phyloP scores from a whole-genome alignment of 2,113 vertebrate species.

The Chionis minor region DNA sequence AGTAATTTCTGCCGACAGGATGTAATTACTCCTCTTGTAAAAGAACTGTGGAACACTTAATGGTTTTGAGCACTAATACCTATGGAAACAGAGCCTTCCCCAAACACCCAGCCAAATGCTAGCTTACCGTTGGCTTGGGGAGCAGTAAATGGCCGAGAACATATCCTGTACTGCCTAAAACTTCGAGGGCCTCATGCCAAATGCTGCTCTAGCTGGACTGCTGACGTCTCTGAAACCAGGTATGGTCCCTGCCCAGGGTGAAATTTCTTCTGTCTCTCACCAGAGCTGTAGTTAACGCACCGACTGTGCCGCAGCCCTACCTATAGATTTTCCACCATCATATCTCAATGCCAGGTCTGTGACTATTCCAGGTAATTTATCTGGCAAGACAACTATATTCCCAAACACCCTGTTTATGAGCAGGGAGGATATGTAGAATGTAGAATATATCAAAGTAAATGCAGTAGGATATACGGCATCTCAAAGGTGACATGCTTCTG shows the following conservation, averaged over 20 bases:
- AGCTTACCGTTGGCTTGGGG: not conserved
- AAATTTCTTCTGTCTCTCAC: not conserved
- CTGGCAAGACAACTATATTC: not conserved
- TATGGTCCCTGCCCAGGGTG: not conserved
- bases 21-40: constrained; percentile 50
- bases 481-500: not conserved
- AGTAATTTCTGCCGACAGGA: constrained; percentile 48
- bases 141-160: not conserved
- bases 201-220: not conserved
- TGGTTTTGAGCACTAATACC: constrained; percentile 17
- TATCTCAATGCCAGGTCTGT: not conserved
- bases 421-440: not conserved
- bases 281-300: not conserved
- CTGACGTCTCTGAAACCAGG: not conserved
- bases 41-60: constrained; percentile 49
- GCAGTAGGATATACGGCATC: not conserved
- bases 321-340: not conserved
- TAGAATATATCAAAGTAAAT: not conserved
- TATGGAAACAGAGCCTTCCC: constrained; percentile 38
- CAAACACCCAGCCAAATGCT: not conserved
- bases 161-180: not conserved
- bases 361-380: not conserved
- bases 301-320: not conserved
- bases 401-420: not conserved
- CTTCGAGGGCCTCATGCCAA: constrained; percentile 9